A percentile compares a stretch with the other conserved stretches of the same genome.
Evolutionary conservation across 1,140 invertebrate genomes (phyloP).

Genomic region (Zaprionus kolodkinae): DNA sequence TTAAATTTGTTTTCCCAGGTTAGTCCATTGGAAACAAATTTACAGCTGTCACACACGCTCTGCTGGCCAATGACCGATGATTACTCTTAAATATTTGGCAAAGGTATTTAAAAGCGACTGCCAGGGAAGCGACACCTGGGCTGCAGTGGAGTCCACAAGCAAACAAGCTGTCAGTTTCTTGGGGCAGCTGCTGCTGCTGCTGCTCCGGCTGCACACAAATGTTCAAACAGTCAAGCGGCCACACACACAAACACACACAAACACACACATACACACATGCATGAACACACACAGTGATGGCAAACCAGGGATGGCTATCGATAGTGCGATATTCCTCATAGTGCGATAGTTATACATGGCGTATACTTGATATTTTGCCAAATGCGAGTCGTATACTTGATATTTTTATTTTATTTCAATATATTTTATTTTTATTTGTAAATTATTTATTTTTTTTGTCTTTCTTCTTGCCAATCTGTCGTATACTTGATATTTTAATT

Average conservation of each 20-base stretch:
- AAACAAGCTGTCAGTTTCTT: conserved; percentile 46
- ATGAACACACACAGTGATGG: conserved; percentile 12
- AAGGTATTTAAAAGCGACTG: conserved; percentile 53
- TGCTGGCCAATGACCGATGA: conserved; percentile 29
- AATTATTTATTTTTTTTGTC: too few species aligned
- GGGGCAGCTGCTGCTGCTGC: conserved; percentile 18
- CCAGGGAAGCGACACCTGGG: conserved; percentile 31
- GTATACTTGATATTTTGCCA: not conserved
- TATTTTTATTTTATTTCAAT: too few species aligned
- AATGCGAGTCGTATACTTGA: too few species aligned
- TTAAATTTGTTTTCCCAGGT: conserved; percentile 66
- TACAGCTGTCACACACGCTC: conserved; percentile 18
- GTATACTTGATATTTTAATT: too few species aligned
- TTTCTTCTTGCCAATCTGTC: not conserved
- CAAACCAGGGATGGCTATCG: not conserved
- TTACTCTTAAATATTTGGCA: conserved; percentile 63
- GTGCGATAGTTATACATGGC: too few species aligned
- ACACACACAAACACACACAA: conserved; percentile 18
- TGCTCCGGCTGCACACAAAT: conserved; percentile 59
- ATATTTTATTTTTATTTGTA: too few species aligned
- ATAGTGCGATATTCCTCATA: too few species aligned
- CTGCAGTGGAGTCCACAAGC: conserved; percentile 37
- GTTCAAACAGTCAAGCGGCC: conserved; percentile 51
- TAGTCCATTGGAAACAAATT: conserved; percentile 65
- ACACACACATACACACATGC: conserved; percentile 21